Evolutionary conservation across 2,113 vertebrate species (phyloP), one percentile per base, ranked within the genome.

Genomic region (Genyomyrus donnyi): DNA sequence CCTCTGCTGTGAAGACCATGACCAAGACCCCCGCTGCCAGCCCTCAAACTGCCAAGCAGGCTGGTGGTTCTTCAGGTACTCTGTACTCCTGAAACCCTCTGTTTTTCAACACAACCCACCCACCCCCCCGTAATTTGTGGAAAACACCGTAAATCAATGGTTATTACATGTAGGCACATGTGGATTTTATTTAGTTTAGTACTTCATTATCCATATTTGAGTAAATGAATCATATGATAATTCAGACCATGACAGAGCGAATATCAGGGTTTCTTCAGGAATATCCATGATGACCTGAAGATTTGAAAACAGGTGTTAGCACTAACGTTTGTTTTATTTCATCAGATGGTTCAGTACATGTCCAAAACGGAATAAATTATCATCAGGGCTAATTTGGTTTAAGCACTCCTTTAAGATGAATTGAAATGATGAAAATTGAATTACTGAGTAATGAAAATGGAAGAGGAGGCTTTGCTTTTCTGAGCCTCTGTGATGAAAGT

Each of bases 11-110:
- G 8, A 96, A 93, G 88, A 97, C 92, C 31, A 53, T 94, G 94
- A 92, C 95, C 0, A 95, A 95, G 93, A 91, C 62, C 90, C 92
- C 91, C 0, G 94, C 95, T 42, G 92, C 19, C 0, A 5, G 91
- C 1, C 13, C 35, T 35, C 95, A 91, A 89, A 62, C 94, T 0
- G 5, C 92, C 0, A 1, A 95, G 96, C 95, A 96, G 42, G 91
- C 90, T 52, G 85, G 93, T 46, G 94, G 17, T 90, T 93, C 93
- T 94, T 90, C 95, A 97, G 96, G 96, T 97, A 95, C 85, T 21
- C 15, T 31, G 95, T 96, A 95, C 85, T n/a, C 19, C 24, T 46
- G 46, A 45, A 27, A 31, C 39, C 35, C 13, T 56, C 27, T 50
- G 35, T 86, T n/a, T 49, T n/a, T 35, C 24, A n/a, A 74, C 70